Evolutionary conservation across 2,113 vertebrate species (phyloP), one percentile per base, ranked within the genome.

Genomic region (Sylvilagus bachmani): DNA sequence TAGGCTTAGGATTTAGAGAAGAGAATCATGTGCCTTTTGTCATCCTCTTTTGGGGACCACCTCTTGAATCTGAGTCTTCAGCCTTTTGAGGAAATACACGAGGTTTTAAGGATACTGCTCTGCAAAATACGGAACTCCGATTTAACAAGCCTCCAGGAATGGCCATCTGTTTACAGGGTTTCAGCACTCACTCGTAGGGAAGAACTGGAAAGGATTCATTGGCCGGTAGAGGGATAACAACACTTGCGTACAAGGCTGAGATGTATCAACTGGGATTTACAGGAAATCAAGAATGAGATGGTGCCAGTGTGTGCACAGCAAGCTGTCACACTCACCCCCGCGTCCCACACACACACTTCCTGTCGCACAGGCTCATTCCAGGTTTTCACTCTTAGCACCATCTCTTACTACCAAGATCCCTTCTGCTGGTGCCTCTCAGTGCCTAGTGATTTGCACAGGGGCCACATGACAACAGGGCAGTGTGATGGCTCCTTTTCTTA

Each of bases 61-160:
- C 4, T 55, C 13, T 87, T 84, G 13, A n/a, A 66, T 89, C 36
- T 71, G 3, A 7, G 19, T 44, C 2, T 58, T 25, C 12, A 29
- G 82, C 64, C 75, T 78, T 92, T 82, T 31, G 67, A 94, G 58
- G 75, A 91, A 17, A 67, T 58, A 24, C 13, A 67, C 11, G 67
- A 70, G 16, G 3, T 79, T 80, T 92, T 85, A 78, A 89, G 73
- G 62, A 49, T 94, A 22, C 36, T 89, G 7, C 85, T 82, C 51
- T 69, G 25, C n/a, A 69, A 94, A 92, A 29, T 49, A 53, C 71
- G 53, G 11, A 95, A 71, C 17, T 7, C 0, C 10, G 75, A 36
- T 38, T 93, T 55, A 83, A 64, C 81, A 78, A 84, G 77, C 64
- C 31, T 95, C 38, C 10, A 27, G 29, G 0, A 44, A 10, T 10